A percentile compares a stretch with the other conserved stretches of the same genome.
Conservation (phyloP, 2,113 vertebrate species). For the Tragulus kanchil region DNA sequence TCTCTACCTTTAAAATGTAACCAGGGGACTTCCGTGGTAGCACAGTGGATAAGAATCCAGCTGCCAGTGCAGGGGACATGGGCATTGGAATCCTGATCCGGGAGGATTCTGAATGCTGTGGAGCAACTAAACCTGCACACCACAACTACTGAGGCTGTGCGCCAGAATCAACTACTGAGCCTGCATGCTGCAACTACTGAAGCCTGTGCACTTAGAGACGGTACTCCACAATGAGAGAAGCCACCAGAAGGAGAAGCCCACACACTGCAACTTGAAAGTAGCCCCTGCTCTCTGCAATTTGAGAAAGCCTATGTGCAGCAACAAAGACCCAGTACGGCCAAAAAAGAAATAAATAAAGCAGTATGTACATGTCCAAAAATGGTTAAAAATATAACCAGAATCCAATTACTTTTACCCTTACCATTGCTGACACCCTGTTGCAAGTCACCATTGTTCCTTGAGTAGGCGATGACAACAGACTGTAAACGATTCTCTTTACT, state of each 20-base stretch:
- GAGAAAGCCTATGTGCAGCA: not conserved
- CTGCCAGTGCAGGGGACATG: not conserved
- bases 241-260: not conserved
- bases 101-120: not conserved
- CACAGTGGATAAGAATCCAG: not conserved
- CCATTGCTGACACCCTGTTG: not conserved
- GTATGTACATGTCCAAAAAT: not conserved
- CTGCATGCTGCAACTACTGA: not conserved
- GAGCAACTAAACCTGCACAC: not conserved
- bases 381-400: not conserved
- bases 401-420: not conserved
- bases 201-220: not conserved
- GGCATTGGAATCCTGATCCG: not conserved
- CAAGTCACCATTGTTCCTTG: not conserved
- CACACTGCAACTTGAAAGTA: not conserved
- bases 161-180: not conserved
- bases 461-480: not conserved
- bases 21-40: not conserved
- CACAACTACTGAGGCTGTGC: not conserved
- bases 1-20: not conserved
- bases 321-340: not conserved
- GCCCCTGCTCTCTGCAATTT: not conserved
- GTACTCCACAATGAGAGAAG: not conserved
- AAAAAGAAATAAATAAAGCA: not conserved
- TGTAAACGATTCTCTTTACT: not conserved